A percentile compares a stretch with the other conserved stretches of the same genome.
Evolutionary conservation across 2,113 vertebrate genomes (phyloP).

Genomic region (Pao palembangensis): DNA sequence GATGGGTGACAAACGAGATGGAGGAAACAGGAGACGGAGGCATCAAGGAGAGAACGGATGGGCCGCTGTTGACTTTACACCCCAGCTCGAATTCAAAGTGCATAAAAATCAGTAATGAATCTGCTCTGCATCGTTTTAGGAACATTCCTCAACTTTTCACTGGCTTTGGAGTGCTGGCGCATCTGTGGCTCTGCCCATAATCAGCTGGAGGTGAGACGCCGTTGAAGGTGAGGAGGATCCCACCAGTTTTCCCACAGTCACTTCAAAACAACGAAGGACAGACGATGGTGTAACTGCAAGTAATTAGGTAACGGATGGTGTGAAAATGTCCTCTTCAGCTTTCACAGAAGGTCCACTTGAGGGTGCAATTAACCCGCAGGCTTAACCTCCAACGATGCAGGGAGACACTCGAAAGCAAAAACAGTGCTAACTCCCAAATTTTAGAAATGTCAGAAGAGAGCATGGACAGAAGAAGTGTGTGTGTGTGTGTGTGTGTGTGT

Average conservation of each 20-base stretch:
- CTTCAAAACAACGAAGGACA: conserved; percentile 49
- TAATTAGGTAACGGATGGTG: conserved; percentile 31
- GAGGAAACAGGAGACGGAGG: conserved; percentile 45
- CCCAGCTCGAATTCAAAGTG: conserved; percentile 1
- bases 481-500: too few species aligned
- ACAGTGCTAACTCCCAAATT: conserved; percentile 1
- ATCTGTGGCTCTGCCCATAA: conserved; percentile 2
- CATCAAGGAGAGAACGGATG: conserved; percentile 35
- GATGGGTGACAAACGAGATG: conserved; percentile 52
- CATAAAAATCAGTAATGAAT: conserved; percentile 20
- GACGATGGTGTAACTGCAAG: conserved; percentile 23
- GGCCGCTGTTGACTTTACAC: conserved; percentile 27
- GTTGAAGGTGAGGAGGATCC: conserved; percentile 12
- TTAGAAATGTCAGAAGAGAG: not conserved
- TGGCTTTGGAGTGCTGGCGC: conserved; percentile 3
- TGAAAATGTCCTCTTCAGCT: conserved; percentile 41
- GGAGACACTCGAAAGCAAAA: not conserved
- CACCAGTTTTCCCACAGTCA: conserved; percentile 31
- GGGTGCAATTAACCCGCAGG: conserved; percentile 63
- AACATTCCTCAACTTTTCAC: conserved; percentile 7
- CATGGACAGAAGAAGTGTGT: too few species aligned
- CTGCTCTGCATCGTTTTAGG: not conserved
- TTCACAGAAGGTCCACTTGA: conserved; percentile 46
- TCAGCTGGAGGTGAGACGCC: not conserved
- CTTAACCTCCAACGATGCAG: conserved; percentile 53